Base-by-base conservation (phyloP, 2,113 vertebrate species). In the Oriolus oriolus region DNA sequence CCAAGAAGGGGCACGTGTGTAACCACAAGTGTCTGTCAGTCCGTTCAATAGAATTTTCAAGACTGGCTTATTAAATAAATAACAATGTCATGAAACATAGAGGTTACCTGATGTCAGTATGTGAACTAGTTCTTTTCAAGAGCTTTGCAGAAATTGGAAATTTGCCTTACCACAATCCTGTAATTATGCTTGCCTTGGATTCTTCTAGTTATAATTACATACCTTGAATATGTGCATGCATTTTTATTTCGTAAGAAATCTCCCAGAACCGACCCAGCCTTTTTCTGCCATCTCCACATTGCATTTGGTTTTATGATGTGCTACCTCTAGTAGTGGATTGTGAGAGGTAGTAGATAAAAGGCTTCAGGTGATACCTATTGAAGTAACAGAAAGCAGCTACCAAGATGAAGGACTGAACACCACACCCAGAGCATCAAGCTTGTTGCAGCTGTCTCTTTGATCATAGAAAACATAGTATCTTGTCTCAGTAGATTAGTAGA, bases 371-470 rank as follows among this genome's bases (percentile, higher is more conserved):
- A 60, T 84, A n/a, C 20, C 70, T 57, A 12, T 28, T 23, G 78
- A 68, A 82, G 24, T 79, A 74, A 60, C 17, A 91, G 81, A 79
- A 61, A 69, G 59, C 26, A 45, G 42, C 45, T 87, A 37, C 60
- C 27, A 9, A 88, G 30, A 61, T 79, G 89, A 73, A 83, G 76
- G 45, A 10, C 35, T 53, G 63, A 89, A n/a, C 64, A 42, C 80
- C 80, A 35, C 90, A 68, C 76, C 80, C 89, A 78, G 60, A 68
- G 69, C 87, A 84, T 75, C 70, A 28, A 45, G 91, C 87, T 75
- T 76, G 87, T 73, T 94, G 69, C 74, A 82, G 22, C 57, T 82
- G 53, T 75, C 41, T 63, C 87, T 96, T 94, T 95, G 89, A 91
- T 96, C 87, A 20, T 16, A 35, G 50, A 35, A 73, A 87, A 59